These are phyloP conservation scores for Trichopria drosophilae DNA, from an alignment of 2,888 invertebrate genomes.

Conservation along the genomic window DNA sequence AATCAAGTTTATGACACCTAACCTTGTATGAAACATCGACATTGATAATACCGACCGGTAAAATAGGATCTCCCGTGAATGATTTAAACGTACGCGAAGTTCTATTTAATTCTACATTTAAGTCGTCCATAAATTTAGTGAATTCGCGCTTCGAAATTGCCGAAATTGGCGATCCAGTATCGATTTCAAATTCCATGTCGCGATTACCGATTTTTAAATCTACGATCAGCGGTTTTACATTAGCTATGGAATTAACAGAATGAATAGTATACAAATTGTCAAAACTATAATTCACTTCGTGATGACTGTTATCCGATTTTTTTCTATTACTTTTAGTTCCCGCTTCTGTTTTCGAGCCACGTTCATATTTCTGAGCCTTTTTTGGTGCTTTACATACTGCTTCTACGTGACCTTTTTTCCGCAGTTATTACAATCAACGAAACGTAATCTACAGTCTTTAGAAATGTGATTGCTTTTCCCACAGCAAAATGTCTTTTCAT, in stretches of 20 bases:
- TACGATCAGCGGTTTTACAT: conserved; percentile 15
- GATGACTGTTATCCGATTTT: too few species aligned
- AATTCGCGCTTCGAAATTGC: conserved; percentile 32
- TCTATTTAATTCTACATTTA: too few species aligned
- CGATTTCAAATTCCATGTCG: conserved; percentile 20
- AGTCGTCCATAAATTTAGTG: too few species aligned
- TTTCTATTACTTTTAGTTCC: too few species aligned
- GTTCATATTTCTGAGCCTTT: too few species aligned
- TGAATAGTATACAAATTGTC: conserved; percentile 14
- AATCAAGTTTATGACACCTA: too few species aligned
- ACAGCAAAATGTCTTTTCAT: background rate
- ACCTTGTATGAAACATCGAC: conserved; percentile 24
- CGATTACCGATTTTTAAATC: conserved; percentile 8
- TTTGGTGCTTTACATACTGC: too few species aligned
- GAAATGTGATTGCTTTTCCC: conserved; percentile 6
- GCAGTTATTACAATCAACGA: conserved; percentile 10
- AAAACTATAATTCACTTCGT: conserved; percentile 13
- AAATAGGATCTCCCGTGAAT: conserved; percentile 16
- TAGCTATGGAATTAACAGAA: background rate
- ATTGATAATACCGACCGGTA: conserved; percentile 13
- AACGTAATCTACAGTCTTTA: background rate
- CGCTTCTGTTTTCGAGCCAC: too few species aligned
- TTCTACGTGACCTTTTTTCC: too few species aligned
- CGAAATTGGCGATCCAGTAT: conserved; percentile 29
- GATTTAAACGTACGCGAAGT: too few species aligned